Evolutionary conservation across 2,888 invertebrate genomes (phyloP).

Genomic region (Steinernema carpocapsae): DNA sequence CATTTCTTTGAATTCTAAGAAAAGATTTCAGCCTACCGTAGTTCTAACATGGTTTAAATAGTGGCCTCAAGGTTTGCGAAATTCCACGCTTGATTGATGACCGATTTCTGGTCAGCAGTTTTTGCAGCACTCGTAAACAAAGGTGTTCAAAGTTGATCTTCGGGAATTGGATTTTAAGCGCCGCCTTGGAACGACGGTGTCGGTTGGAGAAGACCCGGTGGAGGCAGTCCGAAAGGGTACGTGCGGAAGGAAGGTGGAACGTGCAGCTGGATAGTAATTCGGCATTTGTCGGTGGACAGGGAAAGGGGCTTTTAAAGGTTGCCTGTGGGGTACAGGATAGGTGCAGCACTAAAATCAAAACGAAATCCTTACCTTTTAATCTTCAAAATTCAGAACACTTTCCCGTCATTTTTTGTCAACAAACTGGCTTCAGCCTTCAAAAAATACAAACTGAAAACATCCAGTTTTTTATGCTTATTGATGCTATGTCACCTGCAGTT

Average conservation of each 20-base stretch:
- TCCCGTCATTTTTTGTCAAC: too few species aligned
- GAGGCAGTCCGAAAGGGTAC: too few species aligned
- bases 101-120: constrained; percentile 27
- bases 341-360: too few species aligned
- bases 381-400: too few species aligned
- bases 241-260: not conserved
- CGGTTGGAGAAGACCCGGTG: too few species aligned
- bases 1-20: not conserved
- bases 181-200: not conserved
- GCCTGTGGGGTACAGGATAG: too few species aligned
- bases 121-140: constrained; percentile 21
- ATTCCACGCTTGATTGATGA: constrained; percentile 1
- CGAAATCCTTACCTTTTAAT: too few species aligned
- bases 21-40: not conserved
- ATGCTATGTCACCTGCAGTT: too few species aligned
- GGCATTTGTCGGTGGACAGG: constrained; percentile 2
- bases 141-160: constrained; percentile 22
- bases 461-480: too few species aligned
- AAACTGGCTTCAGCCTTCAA: too few species aligned
- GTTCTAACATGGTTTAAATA: constrained; percentile 4
- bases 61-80: not conserved
- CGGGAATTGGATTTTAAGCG: not conserved
- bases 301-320: not conserved
- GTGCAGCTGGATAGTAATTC: constrained; percentile 12
- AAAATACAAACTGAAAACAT: too few species aligned